A percentile compares a stretch with the other conserved stretches of the same genome.
Conservation (phyloP, 2,113 vertebrate genomes). For the Myiozetetes cayanensis region DNA sequence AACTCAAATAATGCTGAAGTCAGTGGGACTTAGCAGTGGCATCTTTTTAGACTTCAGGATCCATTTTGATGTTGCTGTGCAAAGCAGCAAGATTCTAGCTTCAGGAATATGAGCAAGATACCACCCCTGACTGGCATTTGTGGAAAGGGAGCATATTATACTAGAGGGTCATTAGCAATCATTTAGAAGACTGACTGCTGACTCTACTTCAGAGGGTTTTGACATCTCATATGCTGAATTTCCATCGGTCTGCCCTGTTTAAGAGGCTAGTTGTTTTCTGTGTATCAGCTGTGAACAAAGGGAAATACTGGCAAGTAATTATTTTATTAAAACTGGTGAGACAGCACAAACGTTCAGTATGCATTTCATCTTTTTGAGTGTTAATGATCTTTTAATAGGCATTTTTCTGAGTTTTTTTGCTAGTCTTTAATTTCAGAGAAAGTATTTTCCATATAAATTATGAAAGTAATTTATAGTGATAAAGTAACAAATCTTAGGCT, state of each 20-base stretch:
- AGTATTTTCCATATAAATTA: neutral
- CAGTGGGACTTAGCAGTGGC: neutral
- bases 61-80: neutral
- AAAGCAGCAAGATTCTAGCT: neutral
- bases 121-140: neutral
- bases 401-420: neutral
- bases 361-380: neutral
- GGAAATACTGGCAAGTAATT: neutral
- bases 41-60: neutral
- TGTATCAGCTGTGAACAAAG: neutral
- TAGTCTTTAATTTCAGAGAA: neutral
- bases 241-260: neutral
- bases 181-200: neutral
- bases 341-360: neutral
- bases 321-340: neutral
- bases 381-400: neutral
- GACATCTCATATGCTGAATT: neutral
- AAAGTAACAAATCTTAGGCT: neutral
- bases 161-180: neutral
- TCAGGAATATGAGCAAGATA: neutral
- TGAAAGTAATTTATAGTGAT: neutral
- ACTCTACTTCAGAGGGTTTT: neutral
- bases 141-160: neutral
- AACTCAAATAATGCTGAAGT: neutral
- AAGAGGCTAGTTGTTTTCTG: neutral